Percentiles rank a stretch among this genome's conserved stretches.
Evolutionary conservation across 1,140 invertebrate species (phyloP).

Genomic region (Hydropsyche tenuis): DNA sequence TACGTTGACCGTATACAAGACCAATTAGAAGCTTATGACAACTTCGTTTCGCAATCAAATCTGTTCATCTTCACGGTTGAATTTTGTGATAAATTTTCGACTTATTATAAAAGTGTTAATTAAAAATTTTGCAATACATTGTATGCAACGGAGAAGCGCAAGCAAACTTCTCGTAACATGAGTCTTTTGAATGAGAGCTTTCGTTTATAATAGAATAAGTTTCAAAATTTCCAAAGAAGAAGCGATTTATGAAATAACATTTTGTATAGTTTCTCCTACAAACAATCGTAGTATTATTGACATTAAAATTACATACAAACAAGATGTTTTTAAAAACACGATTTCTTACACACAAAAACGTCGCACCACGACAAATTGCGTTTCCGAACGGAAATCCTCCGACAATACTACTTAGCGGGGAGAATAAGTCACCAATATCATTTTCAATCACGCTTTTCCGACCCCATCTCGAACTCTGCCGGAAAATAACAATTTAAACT

Average conservation of each 20-base stretch:
- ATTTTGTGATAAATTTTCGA: background rate
- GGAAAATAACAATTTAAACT: conserved; percentile 32
- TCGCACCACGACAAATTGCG: background rate
- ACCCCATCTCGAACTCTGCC: conserved; percentile 18
- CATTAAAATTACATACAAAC: too few relatives aligned
- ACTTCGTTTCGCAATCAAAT: background rate
- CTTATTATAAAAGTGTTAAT: background rate
- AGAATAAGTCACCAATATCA: conserved; percentile 21
- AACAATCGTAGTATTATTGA: too few relatives aligned
- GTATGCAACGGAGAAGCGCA: background rate
- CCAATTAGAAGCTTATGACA: conserved; percentile 16
- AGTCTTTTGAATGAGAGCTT: background rate
- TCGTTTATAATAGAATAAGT: background rate
- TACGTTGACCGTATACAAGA: background rate
- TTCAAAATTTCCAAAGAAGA: too few relatives aligned
- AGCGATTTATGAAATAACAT: background rate
- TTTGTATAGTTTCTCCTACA: background rate
- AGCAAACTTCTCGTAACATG: conserved; percentile 3
- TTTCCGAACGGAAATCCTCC: background rate
- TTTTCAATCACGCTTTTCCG: conserved; percentile 19
- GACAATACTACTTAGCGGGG: conserved; percentile 1
- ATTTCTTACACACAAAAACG: background rate
- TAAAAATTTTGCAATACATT: background rate
- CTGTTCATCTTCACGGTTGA: background rate
- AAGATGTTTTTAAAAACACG: too few relatives aligned